Conservation (phyloP, 2,888 invertebrate genomes). For the Neoitamus cyanurus region DNA sequence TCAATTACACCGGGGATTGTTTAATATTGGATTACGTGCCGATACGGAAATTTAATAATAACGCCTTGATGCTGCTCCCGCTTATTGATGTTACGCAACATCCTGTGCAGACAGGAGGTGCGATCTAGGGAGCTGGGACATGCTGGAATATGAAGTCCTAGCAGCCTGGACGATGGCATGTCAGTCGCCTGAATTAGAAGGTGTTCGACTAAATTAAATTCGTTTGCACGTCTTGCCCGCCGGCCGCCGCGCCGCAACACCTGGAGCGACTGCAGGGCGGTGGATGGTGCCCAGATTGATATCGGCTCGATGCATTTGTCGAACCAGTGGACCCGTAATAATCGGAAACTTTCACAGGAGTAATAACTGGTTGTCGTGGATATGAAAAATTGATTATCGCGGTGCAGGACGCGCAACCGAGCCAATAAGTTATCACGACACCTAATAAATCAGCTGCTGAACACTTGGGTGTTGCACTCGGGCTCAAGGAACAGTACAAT, state of each 20-base stretch:
- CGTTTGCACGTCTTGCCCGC: background rate
- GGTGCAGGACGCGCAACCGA: constrained; percentile 14
- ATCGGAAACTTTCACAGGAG: constrained; percentile 10
- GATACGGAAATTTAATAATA: constrained; percentile 50
- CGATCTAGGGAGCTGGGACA: background rate
- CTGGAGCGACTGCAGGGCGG: background rate
- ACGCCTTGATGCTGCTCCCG: background rate
- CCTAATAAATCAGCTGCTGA: constrained; percentile 38
- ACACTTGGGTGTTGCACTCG: constrained; percentile 34
- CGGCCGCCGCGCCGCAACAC: background rate
- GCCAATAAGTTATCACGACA: constrained; percentile 45
- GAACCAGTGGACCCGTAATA: background rate
- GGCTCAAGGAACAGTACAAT: constrained; percentile 3
- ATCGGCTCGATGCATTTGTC: background rate
- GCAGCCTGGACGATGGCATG: background rate
- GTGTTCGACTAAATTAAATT: background rate
- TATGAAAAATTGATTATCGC: constrained; percentile 34
- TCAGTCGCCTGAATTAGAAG: background rate
- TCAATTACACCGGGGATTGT: constrained; percentile 51
- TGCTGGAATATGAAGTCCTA: background rate
- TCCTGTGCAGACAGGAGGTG: constrained; percentile 20
- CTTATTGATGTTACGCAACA: constrained; percentile 20
- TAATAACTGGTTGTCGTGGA: constrained; percentile 14
- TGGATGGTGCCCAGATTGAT: background rate
- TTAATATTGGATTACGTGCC: constrained; percentile 51